Base-by-base conservation (phyloP, 2,888 invertebrate genomes). In the Drosophila tanythrix region DNA sequence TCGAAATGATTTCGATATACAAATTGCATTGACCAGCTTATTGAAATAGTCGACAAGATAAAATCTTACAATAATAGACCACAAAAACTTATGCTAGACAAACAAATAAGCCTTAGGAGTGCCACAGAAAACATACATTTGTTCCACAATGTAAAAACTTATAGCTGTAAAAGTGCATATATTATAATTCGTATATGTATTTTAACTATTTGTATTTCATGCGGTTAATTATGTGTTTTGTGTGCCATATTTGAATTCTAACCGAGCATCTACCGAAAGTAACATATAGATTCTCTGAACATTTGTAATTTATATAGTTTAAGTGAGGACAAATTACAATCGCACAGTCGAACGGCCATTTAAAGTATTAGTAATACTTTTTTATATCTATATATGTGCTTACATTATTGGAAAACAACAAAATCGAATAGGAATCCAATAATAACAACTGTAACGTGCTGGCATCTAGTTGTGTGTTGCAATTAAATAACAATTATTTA, bases 291-390 rank as follows among this genome's bases (percentile, higher is more conserved):
- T 46, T 31, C 43, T 48, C 35, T 27, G 21, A 51, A 51, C 15
- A 38, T 33, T 40, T 43, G 48, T 13, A 60, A 40, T 46, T 40
- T 25, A 61, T 40, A 35, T 64, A 58, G 25, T 55, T 62, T 50
- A 25, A 43, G 58, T 50, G 25, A 33, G 33, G 51, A 62, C 50
- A 43, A 58, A 43, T 25, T 43, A 38, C 53, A 55, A 58, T 50
- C 43, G 40, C 46, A 43, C 33, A 57, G 43, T 29, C 11, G 25
- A 57, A 33, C 59, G 66, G 35, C 35, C 35, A 31, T n/a, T 55
- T 40, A 60, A 84, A 88, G 80, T 83, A 83, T 80, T 74, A 63
- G 46, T 85, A 88, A 88, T 85, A 88, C 88, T 74, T 82, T 76
- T 82, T 66, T 59, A 57, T 65, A 62, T 62, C 56, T 50, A 55